Evolutionary conservation across 2,113 vertebrate species (phyloP).

Genomic region (Poeciliopsis turrubarensis): DNA sequence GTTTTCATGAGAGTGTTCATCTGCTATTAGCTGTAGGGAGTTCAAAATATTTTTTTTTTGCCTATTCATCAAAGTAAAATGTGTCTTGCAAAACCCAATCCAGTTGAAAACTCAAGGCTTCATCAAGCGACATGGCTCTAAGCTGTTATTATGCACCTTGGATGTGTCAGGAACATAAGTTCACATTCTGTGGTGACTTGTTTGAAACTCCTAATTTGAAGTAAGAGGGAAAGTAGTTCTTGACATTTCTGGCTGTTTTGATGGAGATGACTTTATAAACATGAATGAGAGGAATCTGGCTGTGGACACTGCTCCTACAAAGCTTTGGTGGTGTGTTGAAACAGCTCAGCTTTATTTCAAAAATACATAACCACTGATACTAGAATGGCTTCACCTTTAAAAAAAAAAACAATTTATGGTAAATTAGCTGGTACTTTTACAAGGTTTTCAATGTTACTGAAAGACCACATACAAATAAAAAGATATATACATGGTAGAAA

Average conservation of each 20-base stretch:
- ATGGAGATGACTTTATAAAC: too few species aligned
- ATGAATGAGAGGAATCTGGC: too few species aligned
- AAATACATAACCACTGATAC: not conserved
- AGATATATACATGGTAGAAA: not conserved
- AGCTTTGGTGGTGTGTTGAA: not conserved
- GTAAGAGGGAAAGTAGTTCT: too few species aligned
- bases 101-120: not conserved
- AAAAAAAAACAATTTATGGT: too few species aligned
- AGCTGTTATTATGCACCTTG: too few species aligned
- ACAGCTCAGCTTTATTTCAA: too few species aligned
- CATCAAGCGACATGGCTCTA: not conserved
- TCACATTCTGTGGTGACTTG: too few species aligned
- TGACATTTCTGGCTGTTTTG: too few species aligned
- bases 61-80: not conserved
- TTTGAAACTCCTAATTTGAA: too few species aligned
- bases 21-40: conserved; percentile 62
- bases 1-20: conserved; percentile 60
- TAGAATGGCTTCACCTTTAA: too few species aligned
- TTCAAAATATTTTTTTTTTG: conserved; percentile 1
- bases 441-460: not conserved
- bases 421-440: too few species aligned
- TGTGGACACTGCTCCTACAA: not conserved
- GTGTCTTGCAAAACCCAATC: not conserved
- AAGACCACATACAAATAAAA: not conserved
- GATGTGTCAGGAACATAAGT: too few species aligned